phyloP scores from a whole-genome alignment of 2,113 vertebrate genomes.

The mouse (Mus musculus) region GRCm39 chr3:80514501-80515000 shows the following conservation, averaged over 20 bases:
- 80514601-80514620: conserved; percentile 2
- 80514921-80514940: conserved; percentile 35
- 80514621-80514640: conserved; percentile 19
- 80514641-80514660: neutral
- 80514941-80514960: conserved; percentile 9
- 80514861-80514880: conserved; percentile 43
- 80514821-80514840: neutral
- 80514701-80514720: neutral
- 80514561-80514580: conserved; percentile 19
- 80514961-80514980: neutral
- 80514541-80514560: neutral
- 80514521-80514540: neutral
- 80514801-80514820: neutral
- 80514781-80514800: conserved; percentile 37
- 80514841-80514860: neutral
- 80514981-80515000: conserved; percentile 23
- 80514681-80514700: neutral
- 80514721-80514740: conserved; percentile 52
- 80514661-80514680: neutral
- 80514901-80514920: neutral
- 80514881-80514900: conserved; percentile 41
- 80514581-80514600: neutral
- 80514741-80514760: conserved; percentile 39
- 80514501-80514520: neutral
- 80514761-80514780: neutral